phyloP scores from a whole-genome alignment of 2,888 invertebrate species.

The Agrilus cyanescens region DNA sequence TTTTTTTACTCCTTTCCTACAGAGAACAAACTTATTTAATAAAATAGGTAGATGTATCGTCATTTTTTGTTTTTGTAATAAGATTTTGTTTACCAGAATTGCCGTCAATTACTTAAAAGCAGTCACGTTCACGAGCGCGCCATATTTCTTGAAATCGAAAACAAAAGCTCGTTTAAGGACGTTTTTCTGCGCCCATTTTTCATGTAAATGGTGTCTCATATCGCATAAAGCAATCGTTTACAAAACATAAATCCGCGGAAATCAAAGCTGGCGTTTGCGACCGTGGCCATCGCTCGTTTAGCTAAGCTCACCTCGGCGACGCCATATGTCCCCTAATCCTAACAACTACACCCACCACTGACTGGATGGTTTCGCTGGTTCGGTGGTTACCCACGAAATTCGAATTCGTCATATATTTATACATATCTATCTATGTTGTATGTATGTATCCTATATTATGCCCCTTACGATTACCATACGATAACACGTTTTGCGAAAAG shows the following conservation, averaged over 20 bases:
- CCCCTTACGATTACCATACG: no score
- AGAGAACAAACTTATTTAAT: no score
- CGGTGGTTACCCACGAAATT: no score
- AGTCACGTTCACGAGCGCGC: constrained; percentile 34
- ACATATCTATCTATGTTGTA: no score
- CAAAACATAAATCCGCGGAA: constrained; percentile 40
- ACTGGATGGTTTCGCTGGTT: no score
- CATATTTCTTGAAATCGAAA: constrained; percentile 39
- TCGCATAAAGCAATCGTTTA: constrained; percentile 42
- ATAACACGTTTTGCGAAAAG: no score
- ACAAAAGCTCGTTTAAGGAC: constrained; percentile 37
- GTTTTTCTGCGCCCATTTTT: constrained; percentile 39
- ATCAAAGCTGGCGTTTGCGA: constrained; percentile 32
- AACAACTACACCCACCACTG: no score
- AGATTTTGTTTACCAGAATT: not conserved
- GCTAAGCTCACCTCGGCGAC: constrained; percentile 30
- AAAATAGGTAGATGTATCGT: no score
- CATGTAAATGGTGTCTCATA: constrained; percentile 42
- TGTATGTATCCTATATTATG: no score
- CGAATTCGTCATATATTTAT: no score
- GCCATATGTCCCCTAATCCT: constrained; percentile 26
- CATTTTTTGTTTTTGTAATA: no score
- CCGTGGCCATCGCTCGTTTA: constrained; percentile 29
- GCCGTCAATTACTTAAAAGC: constrained; percentile 36
- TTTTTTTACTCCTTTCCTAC: no score